Percentiles rank a stretch among this genome's conserved stretches.
Evolutionary conservation across 2,888 invertebrate genomes (phyloP).

Genomic region (Chydorus sphaericus): DNA sequence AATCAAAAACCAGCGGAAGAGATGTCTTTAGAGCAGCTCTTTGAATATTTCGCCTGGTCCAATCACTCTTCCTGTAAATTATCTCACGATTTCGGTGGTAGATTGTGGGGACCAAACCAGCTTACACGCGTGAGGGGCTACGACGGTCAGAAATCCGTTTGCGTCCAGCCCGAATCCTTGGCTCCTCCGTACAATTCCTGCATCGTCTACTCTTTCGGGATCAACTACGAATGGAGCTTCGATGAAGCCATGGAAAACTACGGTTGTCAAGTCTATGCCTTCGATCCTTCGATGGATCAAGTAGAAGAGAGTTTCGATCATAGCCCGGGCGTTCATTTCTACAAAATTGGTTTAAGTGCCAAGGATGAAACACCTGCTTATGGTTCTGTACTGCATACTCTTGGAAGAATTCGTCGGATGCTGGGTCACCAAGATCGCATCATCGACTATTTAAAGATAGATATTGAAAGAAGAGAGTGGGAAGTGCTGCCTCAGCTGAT

Average conservation of each 20-base stretch:
- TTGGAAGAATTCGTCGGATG: not conserved
- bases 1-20: too few species aligned
- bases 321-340: not conserved
- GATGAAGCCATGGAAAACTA: not conserved
- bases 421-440: too few species aligned
- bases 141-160: conserved; percentile 7
- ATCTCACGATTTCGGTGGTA: not conserved
- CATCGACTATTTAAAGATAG: not conserved
- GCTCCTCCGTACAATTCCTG: not conserved
- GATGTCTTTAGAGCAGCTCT: too few species aligned
- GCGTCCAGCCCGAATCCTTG: not conserved
- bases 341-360: not conserved
- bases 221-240: not conserved
- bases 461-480: not conserved
- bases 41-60: not conserved
- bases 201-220: not conserved
- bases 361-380: not conserved
- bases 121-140: not conserved
- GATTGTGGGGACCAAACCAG: not conserved
- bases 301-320: not conserved
- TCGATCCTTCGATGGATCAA: not conserved
- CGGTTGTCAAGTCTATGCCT: not conserved
- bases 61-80: not conserved
- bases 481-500: not conserved
- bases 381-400: not conserved